Evolutionary conservation across 1,140 invertebrate species (phyloP), one percentile per base, ranked within the genome.

Genomic region (Periplaneta americana): DNA sequence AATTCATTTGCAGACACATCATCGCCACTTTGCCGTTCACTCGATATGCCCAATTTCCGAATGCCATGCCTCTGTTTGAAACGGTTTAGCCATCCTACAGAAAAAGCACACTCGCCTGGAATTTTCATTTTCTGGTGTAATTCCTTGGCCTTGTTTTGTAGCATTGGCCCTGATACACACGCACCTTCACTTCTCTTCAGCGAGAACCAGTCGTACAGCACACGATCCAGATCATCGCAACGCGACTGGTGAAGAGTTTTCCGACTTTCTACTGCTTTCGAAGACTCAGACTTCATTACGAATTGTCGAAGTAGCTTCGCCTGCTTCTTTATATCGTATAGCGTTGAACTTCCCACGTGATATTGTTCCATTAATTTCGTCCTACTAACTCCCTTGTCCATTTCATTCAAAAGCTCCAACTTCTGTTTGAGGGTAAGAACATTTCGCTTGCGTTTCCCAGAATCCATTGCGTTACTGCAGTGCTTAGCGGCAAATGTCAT

Each of bases 271-370:
- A 57, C 39, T n/a, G n/a, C n/a, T n/a, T n/a, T n/a, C n/a, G n/a
- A n/a, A n/a, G n/a, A n/a, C 13, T 57, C 22, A 57, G 22, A 57
- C 39, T 57, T 57, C 39, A 57, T 13, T 15, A 57, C 39, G 22
- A 57, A 57, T 13, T 57, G 13, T 31, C 74, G 74, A 17, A 74
- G n/a, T 2, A 18, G n/a, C 10, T 33, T n/a, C 32, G 13, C n/a
- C 8, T 28, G n/a, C n/a, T 74, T 74, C 36, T 37, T 79, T 37
- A 79, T 79, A 48, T 79, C 78, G 6, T 33, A 79, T 22, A 79
- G 22, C 22, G 78, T 37, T 37, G 22, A n/a, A 35, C 5, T 37
- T 48, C 18, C 78, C 31, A 34, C 4, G 6, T 36, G 10, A 36
- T 37, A 79, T 35, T 37, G 31, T 15, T n/a, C 32, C 22, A 33